phyloP scores from a whole-genome alignment of 2,797 vertebrate genomes.

The Glossophaga mutica region DNA sequence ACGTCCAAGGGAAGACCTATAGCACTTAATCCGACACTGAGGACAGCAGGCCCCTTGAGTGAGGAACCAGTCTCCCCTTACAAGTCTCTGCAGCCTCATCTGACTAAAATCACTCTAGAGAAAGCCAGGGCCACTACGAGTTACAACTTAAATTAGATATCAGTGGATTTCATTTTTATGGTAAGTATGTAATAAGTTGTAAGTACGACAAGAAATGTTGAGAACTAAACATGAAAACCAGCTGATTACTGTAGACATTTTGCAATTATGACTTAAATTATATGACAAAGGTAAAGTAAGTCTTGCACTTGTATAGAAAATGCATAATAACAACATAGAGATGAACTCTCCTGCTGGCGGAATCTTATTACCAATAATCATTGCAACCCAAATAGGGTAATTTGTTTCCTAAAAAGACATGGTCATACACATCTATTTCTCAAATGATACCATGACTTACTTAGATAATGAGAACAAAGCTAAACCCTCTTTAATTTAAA shows the following conservation, averaged over 20 bases:
- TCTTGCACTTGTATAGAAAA: not conserved
- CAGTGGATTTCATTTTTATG: not conserved
- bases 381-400: not conserved
- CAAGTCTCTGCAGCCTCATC: not conserved
- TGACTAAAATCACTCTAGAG: not conserved
- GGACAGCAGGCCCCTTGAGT: not conserved
- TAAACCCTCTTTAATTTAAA: not conserved
- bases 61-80: not conserved
- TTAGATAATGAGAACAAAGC: not conserved
- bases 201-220: not conserved
- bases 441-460: not conserved
- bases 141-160: not conserved
- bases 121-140: not conserved
- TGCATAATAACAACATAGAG: not conserved
- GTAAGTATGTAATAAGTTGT: not conserved
- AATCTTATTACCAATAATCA: not conserved
- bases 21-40: not conserved
- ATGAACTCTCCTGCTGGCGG: not conserved
- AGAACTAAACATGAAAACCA: not conserved
- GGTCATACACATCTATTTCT: not conserved
- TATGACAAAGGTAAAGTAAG: not conserved
- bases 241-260: not conserved
- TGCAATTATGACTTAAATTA: not conserved
- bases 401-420: not conserved
- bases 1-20: not conserved